Evolutionary conservation across 2,113 vertebrate species (phyloP), one percentile per base, ranked within the genome.

Genomic region (Morone chrysops): DNA sequence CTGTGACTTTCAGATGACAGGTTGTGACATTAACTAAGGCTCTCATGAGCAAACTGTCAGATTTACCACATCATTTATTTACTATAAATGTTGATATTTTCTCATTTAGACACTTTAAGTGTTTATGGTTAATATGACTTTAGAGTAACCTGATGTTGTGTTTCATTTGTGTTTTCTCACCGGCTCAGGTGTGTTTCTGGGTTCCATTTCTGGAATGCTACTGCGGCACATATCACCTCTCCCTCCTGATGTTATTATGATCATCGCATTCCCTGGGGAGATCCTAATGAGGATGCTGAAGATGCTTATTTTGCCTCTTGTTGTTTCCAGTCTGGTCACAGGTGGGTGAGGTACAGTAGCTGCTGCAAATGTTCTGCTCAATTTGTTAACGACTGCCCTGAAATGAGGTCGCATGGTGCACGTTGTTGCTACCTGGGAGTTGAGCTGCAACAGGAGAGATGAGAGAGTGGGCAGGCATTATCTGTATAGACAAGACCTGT

Each of bases 271-370:
- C 89, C 98, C 98, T 0, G 98, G 98, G 82, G 98, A 99, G 83
- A 97, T 99, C 83, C 97, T 99, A 71, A 99, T 99, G 98, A 96
- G 98, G 94, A 98, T 99, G 98, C 93, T 99, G 77, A 99, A 99
- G 94, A 99, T 99, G 98, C 94, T 99, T 80, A 99, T 99, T 86
- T 94, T 99, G 71, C 98, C 98, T 82, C 96, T 99, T 50, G 97
- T 99, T 90, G 97, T 99, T 89, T 99, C 98, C 92, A 99, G 98
- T 93, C 96, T 99, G 94, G 99, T 99, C 94, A 99, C 98, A 97
- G 98, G 98, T 94, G 86, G 82, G 88, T 84, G 83, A 84, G 53
- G 47, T 67, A 50, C 51, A 59, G 60, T 57, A 11, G 60, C 59
- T 78, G 20, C 48, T 70, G 71, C 70, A 40, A 18, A 69, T 83